Evolutionary conservation across 2,888 invertebrate genomes (phyloP).

Genomic region (Steromphala cineraria): DNA sequence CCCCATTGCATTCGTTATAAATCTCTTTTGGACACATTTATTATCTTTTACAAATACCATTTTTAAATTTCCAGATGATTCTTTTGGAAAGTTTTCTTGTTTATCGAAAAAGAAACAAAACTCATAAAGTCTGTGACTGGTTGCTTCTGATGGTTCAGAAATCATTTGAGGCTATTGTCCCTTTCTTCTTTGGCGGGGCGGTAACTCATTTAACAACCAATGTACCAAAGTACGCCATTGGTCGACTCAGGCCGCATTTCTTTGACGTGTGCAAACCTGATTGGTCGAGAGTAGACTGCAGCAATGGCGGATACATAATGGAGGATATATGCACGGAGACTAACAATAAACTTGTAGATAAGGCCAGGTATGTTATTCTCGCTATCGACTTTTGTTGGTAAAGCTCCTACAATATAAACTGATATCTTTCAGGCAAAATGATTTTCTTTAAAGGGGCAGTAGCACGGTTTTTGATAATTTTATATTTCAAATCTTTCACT

Average conservation of each 20-base stretch:
- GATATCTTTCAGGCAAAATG: too few relatives aligned
- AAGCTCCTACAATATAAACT: too few relatives aligned
- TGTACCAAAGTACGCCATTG: slow-evolving; percentile 93
- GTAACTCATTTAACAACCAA: slow-evolving; percentile 92
- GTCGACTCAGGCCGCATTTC: slow-evolving; percentile 95
- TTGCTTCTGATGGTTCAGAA: neutral
- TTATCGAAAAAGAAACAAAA: neutral
- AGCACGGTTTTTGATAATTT: too few relatives aligned
- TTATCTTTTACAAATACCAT: too few relatives aligned
- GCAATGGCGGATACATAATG: slow-evolving; percentile 46
- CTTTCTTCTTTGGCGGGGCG: slow-evolving; percentile 90
- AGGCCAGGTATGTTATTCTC: slow-evolving; percentile 56
- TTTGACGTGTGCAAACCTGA: slow-evolving; percentile 88
- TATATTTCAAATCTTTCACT: too few relatives aligned
- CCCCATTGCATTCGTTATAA: too few relatives aligned
- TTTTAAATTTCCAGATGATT: neutral
- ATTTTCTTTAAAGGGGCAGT: too few relatives aligned
- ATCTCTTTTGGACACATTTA: too few relatives aligned
- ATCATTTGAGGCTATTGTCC: slow-evolving; percentile 5
- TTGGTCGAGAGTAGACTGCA: slow-evolving; percentile 47
- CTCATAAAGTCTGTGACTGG: neutral
- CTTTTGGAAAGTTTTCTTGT: neutral
- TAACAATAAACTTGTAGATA: slow-evolving; percentile 43
- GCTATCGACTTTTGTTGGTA: too few relatives aligned
- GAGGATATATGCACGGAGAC: slow-evolving; percentile 56